A percentile compares a stretch with the other conserved stretches of the same genome.
phyloP scores from a whole-genome alignment of 1,140 invertebrate species.

The Brachionus calyciflorus region DNA sequence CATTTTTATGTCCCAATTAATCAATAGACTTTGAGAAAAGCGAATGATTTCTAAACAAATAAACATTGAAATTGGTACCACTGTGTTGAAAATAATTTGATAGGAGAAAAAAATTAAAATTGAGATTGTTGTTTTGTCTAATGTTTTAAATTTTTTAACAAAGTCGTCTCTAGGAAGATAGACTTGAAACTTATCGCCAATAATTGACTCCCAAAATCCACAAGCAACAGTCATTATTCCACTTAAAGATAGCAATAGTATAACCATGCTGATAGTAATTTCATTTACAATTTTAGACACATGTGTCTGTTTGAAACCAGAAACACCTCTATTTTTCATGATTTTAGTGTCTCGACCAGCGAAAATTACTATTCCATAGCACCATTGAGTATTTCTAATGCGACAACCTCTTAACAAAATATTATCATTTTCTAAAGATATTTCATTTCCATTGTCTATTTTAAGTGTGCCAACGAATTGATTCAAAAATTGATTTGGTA shows the following conservation, averaged over 20 bases:
- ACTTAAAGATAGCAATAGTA: slow-evolving; percentile 94
- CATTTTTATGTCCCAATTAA: slow-evolving; percentile 92
- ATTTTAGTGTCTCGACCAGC: slow-evolving; percentile 97
- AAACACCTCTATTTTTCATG: slow-evolving; percentile 99
- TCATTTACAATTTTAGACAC: slow-evolving; percentile 96
- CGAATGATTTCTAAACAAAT: slow-evolving; percentile 91
- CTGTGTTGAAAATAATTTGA: slow-evolving; percentile 83
- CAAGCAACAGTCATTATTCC: slow-evolving; percentile 93
- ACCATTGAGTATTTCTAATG: slow-evolving; percentile 42
- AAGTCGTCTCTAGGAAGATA: slow-evolving; percentile 92
- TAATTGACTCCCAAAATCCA: slow-evolving; percentile 86
- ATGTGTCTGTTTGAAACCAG: slow-evolving; percentile 96
- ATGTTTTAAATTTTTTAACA: slow-evolving; percentile 67
- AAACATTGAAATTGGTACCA: slow-evolving; percentile 98
- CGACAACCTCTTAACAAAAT: slow-evolving; percentile 82
- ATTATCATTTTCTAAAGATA: slow-evolving; percentile 87
- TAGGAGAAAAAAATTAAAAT: slow-evolving; percentile 98
- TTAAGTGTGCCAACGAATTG: slow-evolving; percentile 84
- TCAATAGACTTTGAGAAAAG: slow-evolving; percentile 89
- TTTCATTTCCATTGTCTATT: slow-evolving; percentile 63
- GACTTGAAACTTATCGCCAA: slow-evolving; percentile 74
- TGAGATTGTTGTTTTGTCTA: slow-evolving; percentile 70
- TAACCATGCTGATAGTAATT: slow-evolving; percentile 96
- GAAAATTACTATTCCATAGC: slow-evolving; percentile 63
- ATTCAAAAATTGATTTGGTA: slow-evolving; percentile 95